Conservation (phyloP, 1,140 invertebrate species). For the Trialeurodes vaporariorum region DNA sequence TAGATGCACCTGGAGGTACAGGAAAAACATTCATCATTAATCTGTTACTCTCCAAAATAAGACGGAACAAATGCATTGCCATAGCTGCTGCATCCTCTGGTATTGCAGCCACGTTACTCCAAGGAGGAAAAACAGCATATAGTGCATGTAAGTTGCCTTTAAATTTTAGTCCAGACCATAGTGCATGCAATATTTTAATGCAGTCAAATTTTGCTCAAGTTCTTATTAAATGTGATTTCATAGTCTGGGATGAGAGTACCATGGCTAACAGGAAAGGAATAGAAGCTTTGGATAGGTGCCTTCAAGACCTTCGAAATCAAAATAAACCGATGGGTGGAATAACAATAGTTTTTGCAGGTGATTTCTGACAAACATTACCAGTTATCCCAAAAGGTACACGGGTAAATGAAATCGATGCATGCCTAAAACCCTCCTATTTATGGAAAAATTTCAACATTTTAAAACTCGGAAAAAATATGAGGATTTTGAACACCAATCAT, state of each 20-base stretch:
- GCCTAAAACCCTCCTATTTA: constrained; percentile 28
- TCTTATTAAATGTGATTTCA: constrained; percentile 22
- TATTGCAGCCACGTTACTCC: constrained; percentile 23
- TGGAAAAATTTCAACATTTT: constrained; percentile 18
- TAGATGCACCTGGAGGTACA: constrained; percentile 28
- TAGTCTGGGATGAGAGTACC: constrained; percentile 26
- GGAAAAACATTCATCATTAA: constrained; percentile 26
- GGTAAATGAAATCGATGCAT: constrained; percentile 30
- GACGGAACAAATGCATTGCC: constrained; percentile 22
- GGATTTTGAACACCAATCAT: too few species aligned
- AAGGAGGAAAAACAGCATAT: constrained; percentile 32
- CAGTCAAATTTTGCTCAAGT: constrained; percentile 20
- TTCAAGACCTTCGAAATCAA: constrained; percentile 8
- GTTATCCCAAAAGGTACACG: constrained; percentile 26
- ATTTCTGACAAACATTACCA: constrained; percentile 35
- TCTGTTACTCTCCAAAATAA: constrained; percentile 21
- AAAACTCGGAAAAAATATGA: too few species aligned
- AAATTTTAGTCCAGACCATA: constrained; percentile 20
- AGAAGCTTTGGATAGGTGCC: constrained; percentile 3
- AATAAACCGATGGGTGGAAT: constrained; percentile 20
- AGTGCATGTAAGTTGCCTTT: constrained; percentile 31
- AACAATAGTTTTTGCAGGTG: constrained; percentile 27
- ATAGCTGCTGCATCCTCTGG: constrained; percentile 31
- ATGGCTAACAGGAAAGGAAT: constrained; percentile 24
- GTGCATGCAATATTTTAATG: constrained; percentile 25